These are phyloP conservation scores for Marcusenius ussheri DNA, from an alignment of 2,113 vertebrate genomes.

Conservation along the genomic window DNA sequence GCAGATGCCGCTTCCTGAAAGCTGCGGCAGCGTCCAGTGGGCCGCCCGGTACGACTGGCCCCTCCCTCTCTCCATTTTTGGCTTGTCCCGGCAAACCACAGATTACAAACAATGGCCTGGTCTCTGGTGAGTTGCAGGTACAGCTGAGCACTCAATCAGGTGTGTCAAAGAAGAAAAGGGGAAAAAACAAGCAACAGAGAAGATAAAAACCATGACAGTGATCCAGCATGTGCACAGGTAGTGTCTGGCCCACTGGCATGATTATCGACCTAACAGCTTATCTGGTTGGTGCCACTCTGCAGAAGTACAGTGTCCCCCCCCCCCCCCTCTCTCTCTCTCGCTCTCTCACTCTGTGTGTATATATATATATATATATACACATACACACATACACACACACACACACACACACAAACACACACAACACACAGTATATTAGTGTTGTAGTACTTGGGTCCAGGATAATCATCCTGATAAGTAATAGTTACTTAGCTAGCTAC, in stretches of 20 bases:
- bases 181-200: slow-evolving; percentile 28
- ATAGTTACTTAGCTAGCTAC: neutral
- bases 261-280: neutral
- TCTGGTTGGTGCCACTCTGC: neutral
- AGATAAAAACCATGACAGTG: slow-evolving; percentile 46
- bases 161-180: slow-evolving; percentile 20
- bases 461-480: neutral
- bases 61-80: slow-evolving; percentile 27
- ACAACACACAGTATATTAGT: neutral
- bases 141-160: slow-evolving; percentile 32
- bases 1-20: slow-evolving; percentile 29
- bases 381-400: no score
- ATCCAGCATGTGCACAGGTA: slow-evolving; percentile 3
- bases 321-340: neutral
- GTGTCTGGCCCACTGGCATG: neutral
- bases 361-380: no score
- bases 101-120: slow-evolving; percentile 25
- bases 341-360: neutral
- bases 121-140: slow-evolving; percentile 16
- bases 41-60: slow-evolving; percentile 30
- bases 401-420: neutral
- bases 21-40: slow-evolving; percentile 48
- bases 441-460: neutral
- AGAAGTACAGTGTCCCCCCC: neutral
- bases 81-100: slow-evolving; percentile 37